Base-by-base conservation (phyloP, 2,797 vertebrate species). In the Forpus xanthops region DNA sequence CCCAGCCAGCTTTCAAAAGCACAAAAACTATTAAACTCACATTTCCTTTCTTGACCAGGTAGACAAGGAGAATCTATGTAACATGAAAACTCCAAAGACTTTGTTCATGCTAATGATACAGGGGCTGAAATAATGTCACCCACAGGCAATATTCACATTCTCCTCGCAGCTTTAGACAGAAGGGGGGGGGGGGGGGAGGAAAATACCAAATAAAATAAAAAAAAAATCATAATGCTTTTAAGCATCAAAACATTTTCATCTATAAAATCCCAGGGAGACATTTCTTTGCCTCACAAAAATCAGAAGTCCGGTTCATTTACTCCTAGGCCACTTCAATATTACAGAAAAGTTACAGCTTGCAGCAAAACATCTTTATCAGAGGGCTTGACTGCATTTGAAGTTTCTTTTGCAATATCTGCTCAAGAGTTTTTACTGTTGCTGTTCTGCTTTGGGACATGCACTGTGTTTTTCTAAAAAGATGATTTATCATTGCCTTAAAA, bases 401-500 rank as follows among this genome's bases (percentile, higher is more conserved):
- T 75, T 85, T 67, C 77, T 95, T 96, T 92, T 81, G 73, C 64
- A 87, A 52, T 91, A 79, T 93, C 93, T 94, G n/a, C 84, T 94
- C 42, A 80, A 93, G 76, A 47, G 41, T 47, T 95, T 96, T 91
- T 85, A 82, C 88, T 95, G 74, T 91, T 92, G 79, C 24, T 71
- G 23, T 35, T 79, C 82, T 88, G 79, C 93, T 96, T 85, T 90
- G 74, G 76, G 55, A 95, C 65, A 52, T 5, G 50, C 15, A 19
- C 65, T 53, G 50, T 56, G 35, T 89, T 95, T 96, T 90, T 86
- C 76, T 61, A 37, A 68, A 81, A 35, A 45, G 33, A 72, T 76
- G 45, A 80, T 95, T 89, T 93, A 80, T 68, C 67, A 27, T n/a
- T 79, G 74, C 74, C 52, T 82, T 84, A 65, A 79, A 66, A 66